These are phyloP conservation scores for Enteromius trimaculatus DNA, from an alignment of 2,797 vertebrate species.

Conservation along the genomic window DNA sequence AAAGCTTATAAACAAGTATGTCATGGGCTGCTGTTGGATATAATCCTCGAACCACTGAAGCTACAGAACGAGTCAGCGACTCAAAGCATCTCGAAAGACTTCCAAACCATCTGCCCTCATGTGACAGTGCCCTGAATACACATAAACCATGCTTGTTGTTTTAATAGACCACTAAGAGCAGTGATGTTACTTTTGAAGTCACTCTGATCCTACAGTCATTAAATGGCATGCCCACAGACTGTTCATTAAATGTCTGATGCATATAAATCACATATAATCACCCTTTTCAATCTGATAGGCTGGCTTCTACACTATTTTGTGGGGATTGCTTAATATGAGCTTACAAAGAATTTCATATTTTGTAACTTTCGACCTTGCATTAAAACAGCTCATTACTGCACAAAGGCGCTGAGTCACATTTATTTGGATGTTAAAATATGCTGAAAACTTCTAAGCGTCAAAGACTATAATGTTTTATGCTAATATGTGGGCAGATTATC, in stretches of 20 bases:
- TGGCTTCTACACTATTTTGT: not conserved
- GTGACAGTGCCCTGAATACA: not conserved
- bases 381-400: slow-evolving; percentile 1
- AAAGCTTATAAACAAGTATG: slow-evolving; percentile 24
- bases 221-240: not conserved
- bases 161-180: not conserved
- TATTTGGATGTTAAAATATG: slow-evolving; percentile 6
- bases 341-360: not conserved
- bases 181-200: not conserved
- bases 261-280: too few relatives aligned
- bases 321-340: not conserved
- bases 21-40: not conserved
- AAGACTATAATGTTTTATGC: not conserved
- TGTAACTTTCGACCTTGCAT: not conserved
- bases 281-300: not conserved
- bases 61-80: not conserved
- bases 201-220: not conserved
- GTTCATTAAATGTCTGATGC: not conserved
- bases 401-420: not conserved
- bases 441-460: not conserved
- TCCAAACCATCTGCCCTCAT: not conserved
- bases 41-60: slow-evolving; percentile 3
- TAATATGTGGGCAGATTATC: slow-evolving; percentile 6
- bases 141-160: not conserved
- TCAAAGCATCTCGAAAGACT: slow-evolving; percentile 11